Percentiles rank a stretch among this genome's conserved stretches.
phyloP scores from a whole-genome alignment of 1,140 invertebrate species.

The Pseudomyrmex pallidus region DNA sequence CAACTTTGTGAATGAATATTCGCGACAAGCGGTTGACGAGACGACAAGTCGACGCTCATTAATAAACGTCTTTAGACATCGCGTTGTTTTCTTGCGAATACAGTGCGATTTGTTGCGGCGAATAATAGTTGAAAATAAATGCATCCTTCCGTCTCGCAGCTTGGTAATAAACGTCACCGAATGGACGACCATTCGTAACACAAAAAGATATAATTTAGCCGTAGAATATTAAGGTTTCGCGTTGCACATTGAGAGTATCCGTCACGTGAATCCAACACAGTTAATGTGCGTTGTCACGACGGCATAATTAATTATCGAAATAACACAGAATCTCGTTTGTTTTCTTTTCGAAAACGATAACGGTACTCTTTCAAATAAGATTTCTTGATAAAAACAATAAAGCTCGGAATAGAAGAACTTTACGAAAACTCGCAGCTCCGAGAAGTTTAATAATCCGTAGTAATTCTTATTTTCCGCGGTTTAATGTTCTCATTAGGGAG shows the following conservation, averaged over 20 bases:
- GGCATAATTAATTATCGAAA: neutral
- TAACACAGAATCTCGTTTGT: neutral
- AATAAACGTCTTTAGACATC: slow-evolving; percentile 43
- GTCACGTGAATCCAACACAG: neutral
- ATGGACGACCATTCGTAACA: neutral
- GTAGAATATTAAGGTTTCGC: slow-evolving; percentile 3
- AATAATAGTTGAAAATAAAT: slow-evolving; percentile 47
- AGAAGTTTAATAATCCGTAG: neutral
- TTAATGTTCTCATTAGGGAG: slow-evolving; percentile 43
- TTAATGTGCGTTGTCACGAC: neutral
- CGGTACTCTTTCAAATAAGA: neutral
- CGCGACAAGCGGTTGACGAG: slow-evolving; percentile 19
- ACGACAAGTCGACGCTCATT: slow-evolving; percentile 42
- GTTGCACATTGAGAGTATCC: neutral
- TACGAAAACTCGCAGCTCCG: neutral
- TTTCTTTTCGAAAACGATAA: neutral
- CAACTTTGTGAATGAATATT: slow-evolving; percentile 52
- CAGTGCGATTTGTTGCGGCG: slow-evolving; percentile 38
- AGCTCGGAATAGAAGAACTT: neutral
- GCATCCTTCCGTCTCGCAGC: neutral
- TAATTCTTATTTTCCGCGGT: slow-evolving; percentile 33
- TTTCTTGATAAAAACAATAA: neutral
- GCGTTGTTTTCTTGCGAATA: slow-evolving; percentile 24
- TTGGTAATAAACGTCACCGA: slow-evolving; percentile 45
- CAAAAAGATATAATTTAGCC: slow-evolving; percentile 17